These are phyloP conservation scores for Prionailurus bengalensis DNA, from an alignment of 2,113 vertebrate genomes.

Conservation along the genomic window DNA sequence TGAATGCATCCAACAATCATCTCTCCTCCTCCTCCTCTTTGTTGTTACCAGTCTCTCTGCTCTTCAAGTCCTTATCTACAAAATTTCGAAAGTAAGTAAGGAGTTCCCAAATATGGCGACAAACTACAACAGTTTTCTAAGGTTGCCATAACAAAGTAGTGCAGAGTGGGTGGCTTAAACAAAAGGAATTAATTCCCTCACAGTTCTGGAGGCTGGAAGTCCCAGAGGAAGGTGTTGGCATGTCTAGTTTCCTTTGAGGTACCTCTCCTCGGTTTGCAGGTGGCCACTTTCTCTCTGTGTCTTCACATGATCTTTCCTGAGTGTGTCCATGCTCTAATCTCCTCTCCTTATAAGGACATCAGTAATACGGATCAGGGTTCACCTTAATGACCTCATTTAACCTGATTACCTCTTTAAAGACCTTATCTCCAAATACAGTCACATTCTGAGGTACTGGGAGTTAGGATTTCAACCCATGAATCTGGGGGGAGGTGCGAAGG, in stretches of 20 bases:
- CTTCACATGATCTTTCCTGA: not conserved
- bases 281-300: not conserved
- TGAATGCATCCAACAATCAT: not conserved
- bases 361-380: not conserved
- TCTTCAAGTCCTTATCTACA: not conserved
- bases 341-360: not conserved
- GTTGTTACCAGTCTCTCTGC: not conserved
- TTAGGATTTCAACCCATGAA: conserved; percentile 5
- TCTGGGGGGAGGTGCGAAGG: not conserved
- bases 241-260: not conserved
- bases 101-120: conserved; percentile 22
- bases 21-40: not conserved
- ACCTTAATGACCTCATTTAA: not conserved
- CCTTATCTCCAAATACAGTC: not conserved
- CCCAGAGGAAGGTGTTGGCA: not conserved
- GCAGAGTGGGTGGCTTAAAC: not conserved
- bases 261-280: not conserved
- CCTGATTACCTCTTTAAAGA: conserved; percentile 4
- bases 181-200: not conserved
- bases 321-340: not conserved
- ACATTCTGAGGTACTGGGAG: not conserved
- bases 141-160: not conserved
- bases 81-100: not conserved
- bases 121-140: not conserved
- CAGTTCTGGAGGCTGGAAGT: not conserved